Percentiles rank a stretch among this genome's conserved stretches.
These are phyloP conservation scores for Protaetia brevitarsis DNA, from an alignment of 1,140 invertebrate species.

Conservation along the genomic window DNA sequence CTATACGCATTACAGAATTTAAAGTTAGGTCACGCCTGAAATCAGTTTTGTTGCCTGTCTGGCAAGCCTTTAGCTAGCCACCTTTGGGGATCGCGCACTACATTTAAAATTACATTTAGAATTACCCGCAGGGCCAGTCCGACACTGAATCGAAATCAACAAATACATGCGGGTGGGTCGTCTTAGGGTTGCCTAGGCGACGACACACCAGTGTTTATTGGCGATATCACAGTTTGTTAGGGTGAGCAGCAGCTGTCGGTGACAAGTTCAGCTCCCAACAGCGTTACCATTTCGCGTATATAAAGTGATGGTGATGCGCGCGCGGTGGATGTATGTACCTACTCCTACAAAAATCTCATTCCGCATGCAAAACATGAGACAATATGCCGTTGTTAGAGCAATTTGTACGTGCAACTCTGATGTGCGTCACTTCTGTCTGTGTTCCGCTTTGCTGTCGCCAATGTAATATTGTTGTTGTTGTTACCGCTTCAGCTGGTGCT, in stretches of 20 bases:
- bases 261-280: constrained; percentile 38
- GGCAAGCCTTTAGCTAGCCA: background rate
- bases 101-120: constrained; percentile 14
- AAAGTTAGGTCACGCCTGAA: background rate
- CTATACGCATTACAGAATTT: background rate
- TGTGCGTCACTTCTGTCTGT: constrained; percentile 1
- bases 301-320: constrained; percentile 20
- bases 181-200: constrained; percentile 29
- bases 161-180: constrained; percentile 5
- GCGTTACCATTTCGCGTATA: constrained; percentile 32
- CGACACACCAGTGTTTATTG: constrained; percentile 38
- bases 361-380: constrained; percentile 34
- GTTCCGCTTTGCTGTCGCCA: background rate
- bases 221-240: constrained; percentile 42
- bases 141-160: constrained; percentile 9
- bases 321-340: background rate
- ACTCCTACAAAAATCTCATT: constrained; percentile 27
- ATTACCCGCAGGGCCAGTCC: background rate
- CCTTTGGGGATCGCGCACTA: background rate
- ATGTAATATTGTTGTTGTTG: constrained; percentile 10
- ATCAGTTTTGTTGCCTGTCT: constrained; percentile 1
- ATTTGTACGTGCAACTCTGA: constrained; percentile 27
- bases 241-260: constrained; percentile 36
- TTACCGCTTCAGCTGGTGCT: too few species aligned
- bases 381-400: constrained; percentile 33